Evolutionary conservation across 1,140 invertebrate genomes (phyloP).

Genomic region (Pantala flavescens): DNA sequence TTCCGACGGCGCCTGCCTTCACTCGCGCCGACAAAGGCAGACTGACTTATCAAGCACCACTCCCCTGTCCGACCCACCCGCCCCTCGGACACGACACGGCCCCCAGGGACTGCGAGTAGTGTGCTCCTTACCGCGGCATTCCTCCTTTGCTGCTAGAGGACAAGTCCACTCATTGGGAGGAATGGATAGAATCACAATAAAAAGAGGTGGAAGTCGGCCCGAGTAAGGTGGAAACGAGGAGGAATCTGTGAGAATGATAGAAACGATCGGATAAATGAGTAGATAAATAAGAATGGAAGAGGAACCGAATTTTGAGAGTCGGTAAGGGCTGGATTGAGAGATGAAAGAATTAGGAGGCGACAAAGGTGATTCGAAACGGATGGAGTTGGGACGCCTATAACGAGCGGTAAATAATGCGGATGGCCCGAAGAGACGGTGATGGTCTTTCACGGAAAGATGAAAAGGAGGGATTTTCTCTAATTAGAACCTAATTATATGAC

Average conservation of each 20-base stretch:
- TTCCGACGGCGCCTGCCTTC: background rate
- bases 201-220: background rate
- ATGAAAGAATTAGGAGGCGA: too few species aligned
- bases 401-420: too few species aligned
- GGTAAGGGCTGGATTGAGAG: background rate
- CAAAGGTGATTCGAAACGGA: too few species aligned
- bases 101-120: background rate
- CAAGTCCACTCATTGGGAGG: too few species aligned
- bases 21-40: background rate
- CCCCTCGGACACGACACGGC: background rate
- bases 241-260: background rate
- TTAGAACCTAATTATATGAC: too few species aligned
- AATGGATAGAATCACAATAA: background rate
- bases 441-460: too few species aligned
- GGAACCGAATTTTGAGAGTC: background rate
- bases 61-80: background rate
- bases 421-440: too few species aligned
- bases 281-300: background rate
- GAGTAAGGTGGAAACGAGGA: background rate
- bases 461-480: too few species aligned
- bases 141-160: background rate
- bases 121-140: background rate
- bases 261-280: background rate
- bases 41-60: constrained; percentile 5
- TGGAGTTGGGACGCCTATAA: too few species aligned